These are phyloP conservation scores for Scaptomyza flava DNA, from an alignment of 2,888 invertebrate species.

Conservation along the genomic window DNA sequence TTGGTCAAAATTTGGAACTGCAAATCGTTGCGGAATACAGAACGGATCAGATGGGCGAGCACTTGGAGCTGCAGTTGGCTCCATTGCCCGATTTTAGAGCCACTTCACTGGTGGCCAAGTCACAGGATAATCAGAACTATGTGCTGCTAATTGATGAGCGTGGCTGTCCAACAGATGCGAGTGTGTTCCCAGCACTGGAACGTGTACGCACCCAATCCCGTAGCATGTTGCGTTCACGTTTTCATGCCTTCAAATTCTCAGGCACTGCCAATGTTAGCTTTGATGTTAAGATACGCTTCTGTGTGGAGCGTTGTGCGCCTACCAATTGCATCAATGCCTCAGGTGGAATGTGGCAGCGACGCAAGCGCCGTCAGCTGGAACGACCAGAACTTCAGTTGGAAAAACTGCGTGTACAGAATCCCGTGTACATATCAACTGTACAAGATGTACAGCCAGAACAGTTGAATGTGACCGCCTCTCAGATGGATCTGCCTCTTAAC, in stretches of 20 bases:
- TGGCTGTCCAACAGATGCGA: conserved; percentile 91
- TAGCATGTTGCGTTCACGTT: conserved; percentile 86
- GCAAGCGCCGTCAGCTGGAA: conserved; percentile 47
- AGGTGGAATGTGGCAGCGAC: conserved; percentile 46
- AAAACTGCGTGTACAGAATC: conserved; percentile 77
- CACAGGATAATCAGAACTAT: conserved; percentile 90
- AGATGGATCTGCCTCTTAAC: conserved; percentile 83
- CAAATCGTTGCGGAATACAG: conserved; percentile 86
- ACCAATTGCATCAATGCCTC: conserved; percentile 85
- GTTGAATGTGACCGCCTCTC: conserved; percentile 20
- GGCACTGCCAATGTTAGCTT: conserved; percentile 93
- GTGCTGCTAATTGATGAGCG: conserved; percentile 89
- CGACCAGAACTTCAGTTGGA: conserved; percentile 36
- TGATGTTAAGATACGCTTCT: conserved; percentile 92
- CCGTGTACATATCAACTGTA: conserved; percentile 82
- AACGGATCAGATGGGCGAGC: conserved; percentile 57
- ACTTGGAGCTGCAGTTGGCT: conserved; percentile 80
- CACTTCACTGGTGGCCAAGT: conserved; percentile 92
- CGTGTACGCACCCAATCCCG: conserved; percentile 81
- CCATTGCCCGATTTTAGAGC: conserved; percentile 89
- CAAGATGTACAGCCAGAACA: conserved; percentile 72
- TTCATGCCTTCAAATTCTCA: conserved; percentile 94
- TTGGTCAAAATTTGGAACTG: conserved; percentile 88
- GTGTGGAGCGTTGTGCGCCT: conserved; percentile 88
- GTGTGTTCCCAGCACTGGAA: conserved; percentile 85